Evolutionary conservation across 2,888 invertebrate genomes (phyloP).

Genomic region (Erannis defoliaria): DNA sequence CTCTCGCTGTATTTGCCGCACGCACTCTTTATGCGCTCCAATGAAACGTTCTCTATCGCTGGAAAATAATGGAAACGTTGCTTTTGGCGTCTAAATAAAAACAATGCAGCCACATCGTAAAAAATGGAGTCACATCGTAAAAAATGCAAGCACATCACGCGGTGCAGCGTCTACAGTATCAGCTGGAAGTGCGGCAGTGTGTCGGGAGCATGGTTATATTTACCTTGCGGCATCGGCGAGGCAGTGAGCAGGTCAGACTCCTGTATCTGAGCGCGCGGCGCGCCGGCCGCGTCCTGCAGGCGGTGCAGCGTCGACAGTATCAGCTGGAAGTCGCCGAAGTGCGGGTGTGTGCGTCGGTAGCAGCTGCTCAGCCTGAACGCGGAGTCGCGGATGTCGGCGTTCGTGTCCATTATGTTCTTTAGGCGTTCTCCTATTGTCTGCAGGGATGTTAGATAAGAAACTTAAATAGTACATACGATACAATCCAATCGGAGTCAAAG

Average conservation of each 20-base stretch:
- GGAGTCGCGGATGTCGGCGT: conserved; percentile 24
- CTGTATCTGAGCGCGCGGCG: conserved; percentile 51
- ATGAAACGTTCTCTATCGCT: conserved; percentile 59
- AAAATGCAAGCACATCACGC: no score
- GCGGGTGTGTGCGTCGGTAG: conserved; percentile 66
- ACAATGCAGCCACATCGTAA: neutral
- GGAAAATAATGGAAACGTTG: conserved; percentile 7
- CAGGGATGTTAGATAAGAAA: no score
- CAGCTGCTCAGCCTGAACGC: conserved; percentile 53
- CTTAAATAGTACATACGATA: no score
- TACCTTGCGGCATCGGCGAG: conserved; percentile 40
- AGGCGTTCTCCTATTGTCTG: conserved; percentile 64
- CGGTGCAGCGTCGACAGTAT: conserved; percentile 61
- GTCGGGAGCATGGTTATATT: conserved; percentile 17
- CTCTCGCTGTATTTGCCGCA: conserved; percentile 55
- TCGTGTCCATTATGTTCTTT: conserved; percentile 43
- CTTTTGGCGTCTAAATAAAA: neutral
- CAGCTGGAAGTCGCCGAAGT: conserved; percentile 69
- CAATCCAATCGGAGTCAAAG: no score
- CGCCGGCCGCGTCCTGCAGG: conserved; percentile 57
- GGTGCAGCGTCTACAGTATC: no score
- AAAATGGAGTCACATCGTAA: no score
- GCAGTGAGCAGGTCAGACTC: conserved; percentile 53
- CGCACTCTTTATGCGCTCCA: conserved; percentile 43
- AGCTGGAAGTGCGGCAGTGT: no score